phyloP scores from a whole-genome alignment of 2,113 vertebrate species.

The Sceloporus tristichus region DNA sequence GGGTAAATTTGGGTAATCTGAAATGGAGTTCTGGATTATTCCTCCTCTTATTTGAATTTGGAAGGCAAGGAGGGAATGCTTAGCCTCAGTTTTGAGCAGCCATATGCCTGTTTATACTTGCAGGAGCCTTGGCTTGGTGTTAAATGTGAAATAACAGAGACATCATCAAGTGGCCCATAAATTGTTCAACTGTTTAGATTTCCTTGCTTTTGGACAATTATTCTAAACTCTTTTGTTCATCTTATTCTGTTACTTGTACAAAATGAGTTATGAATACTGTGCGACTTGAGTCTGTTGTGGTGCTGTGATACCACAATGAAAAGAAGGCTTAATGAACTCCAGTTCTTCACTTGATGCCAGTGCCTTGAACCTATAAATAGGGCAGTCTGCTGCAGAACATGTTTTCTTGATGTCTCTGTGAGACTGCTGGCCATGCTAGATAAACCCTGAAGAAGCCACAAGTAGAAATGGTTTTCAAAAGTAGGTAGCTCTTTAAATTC shows the following conservation, averaged over 20 bases:
- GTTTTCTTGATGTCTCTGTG: not conserved
- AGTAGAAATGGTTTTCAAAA: not conserved
- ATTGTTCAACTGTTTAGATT: not conserved
- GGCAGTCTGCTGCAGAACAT: not conserved
- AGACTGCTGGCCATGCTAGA: not conserved
- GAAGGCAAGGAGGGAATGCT: too few relatives aligned
- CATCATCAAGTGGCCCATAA: not conserved
- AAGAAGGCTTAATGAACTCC: not conserved
- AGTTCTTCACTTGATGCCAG: too few relatives aligned
- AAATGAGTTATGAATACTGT: not conserved
- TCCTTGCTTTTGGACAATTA: not conserved
- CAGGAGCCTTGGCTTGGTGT: not conserved
- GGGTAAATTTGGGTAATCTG: too few relatives aligned
- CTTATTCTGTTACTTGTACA: too few relatives aligned
- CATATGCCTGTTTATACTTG: not conserved
- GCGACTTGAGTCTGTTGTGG: not conserved
- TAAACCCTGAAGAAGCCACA: not conserved
- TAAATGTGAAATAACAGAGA: not conserved
- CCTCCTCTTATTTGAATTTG: too few relatives aligned
- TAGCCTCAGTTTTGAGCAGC: not conserved
- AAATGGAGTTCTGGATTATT: too few relatives aligned
- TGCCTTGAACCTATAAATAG: not conserved
- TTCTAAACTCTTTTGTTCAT: too few relatives aligned
- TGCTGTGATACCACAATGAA: not conserved
- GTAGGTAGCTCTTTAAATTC: not conserved